phyloP scores from a whole-genome alignment of 2,797 vertebrate species.

The Masticophis lateralis region DNA sequence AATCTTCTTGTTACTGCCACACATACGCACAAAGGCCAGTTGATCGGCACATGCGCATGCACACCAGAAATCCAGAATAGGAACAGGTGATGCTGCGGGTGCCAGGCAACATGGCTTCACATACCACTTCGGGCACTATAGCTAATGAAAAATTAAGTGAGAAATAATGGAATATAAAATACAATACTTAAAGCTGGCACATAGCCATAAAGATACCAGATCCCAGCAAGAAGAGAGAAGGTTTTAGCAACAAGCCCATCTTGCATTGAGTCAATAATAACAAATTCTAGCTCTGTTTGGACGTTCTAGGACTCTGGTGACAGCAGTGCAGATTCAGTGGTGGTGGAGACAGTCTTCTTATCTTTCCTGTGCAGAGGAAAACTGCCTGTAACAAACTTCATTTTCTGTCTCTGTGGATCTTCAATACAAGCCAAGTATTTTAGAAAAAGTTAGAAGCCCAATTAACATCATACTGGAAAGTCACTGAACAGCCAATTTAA shows the following conservation, averaged over 20 bases:
- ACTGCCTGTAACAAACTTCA: background rate
- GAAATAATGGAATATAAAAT: background rate
- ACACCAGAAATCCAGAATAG: too few species aligned
- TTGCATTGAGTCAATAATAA: background rate
- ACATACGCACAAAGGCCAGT: too few species aligned
- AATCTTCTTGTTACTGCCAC: too few species aligned
- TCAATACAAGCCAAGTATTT: background rate
- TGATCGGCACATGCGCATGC: too few species aligned
- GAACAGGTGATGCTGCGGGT: too few species aligned
- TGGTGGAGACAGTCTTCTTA: background rate
- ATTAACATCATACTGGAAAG: background rate
- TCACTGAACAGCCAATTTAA: background rate
- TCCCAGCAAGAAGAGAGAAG: background rate
- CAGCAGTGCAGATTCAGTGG: background rate
- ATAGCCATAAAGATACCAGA: background rate
- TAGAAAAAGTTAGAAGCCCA: background rate
- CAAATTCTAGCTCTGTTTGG: background rate
- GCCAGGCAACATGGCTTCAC: too few species aligned
- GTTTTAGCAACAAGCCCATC: background rate
- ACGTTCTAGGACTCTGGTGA: background rate
- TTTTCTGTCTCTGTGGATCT: background rate
- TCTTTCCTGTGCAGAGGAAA: background rate
- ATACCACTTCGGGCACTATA: background rate
- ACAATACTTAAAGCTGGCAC: background rate
- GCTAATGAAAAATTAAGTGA: background rate